phyloP scores from a whole-genome alignment of 1,140 invertebrate species.

The Macrobrachium nipponense region DNA sequence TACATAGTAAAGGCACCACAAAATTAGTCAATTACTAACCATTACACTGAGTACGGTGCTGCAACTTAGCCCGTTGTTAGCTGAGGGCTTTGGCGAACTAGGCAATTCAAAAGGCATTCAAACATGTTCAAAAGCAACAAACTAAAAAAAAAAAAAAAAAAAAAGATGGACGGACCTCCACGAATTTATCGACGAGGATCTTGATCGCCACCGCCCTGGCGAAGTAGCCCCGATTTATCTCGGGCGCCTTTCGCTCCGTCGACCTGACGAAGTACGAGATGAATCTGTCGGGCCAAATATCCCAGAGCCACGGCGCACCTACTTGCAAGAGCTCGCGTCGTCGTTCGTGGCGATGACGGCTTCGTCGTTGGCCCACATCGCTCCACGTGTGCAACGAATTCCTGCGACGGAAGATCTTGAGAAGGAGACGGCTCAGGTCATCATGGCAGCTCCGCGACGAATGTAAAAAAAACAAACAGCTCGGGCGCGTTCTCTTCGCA shows the following conservation, averaged over 20 bases:
- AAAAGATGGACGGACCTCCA: constrained; percentile 41
- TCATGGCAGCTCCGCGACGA: no score
- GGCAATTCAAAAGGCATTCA: background rate
- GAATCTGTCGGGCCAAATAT: constrained; percentile 95
- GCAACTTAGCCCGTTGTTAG: no score
- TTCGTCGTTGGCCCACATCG: constrained; percentile 72
- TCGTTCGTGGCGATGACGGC: constrained; percentile 95
- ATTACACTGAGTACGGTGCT: no score
- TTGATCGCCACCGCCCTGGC: constrained; percentile 87
- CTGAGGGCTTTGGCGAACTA: no score
- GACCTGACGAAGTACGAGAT: constrained; percentile 84
- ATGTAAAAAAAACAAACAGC: no score
- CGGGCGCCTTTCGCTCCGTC: constrained; percentile 84
- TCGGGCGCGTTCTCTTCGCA: no score
- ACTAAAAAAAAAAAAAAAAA: background rate
- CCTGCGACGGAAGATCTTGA: no score
- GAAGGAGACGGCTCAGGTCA: no score
- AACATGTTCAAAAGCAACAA: no score
- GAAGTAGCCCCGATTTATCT: constrained; percentile 98
- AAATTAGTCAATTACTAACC: no score
- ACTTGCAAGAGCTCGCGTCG: constrained; percentile 96
- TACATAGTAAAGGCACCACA: no score
- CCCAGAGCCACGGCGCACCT: constrained; percentile 89
- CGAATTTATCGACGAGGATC: constrained; percentile 64
- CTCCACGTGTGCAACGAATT: no score